A percentile compares a stretch with the other conserved stretches of the same genome.
phyloP scores from a whole-genome alignment of 2,797 vertebrate species.

The Bradypodion pumilum region DNA sequence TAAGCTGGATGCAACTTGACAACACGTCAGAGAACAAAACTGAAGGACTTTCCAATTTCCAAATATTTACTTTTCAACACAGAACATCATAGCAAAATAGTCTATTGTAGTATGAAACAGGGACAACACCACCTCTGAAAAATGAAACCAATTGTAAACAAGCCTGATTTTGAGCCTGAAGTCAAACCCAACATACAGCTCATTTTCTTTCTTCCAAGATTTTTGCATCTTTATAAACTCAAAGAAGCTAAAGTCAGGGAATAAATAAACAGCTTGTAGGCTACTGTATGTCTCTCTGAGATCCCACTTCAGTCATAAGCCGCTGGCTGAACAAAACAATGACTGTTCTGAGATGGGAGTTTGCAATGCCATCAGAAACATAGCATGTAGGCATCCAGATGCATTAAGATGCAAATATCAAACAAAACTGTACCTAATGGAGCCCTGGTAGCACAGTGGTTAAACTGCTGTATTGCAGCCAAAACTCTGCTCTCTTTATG shows the following conservation, averaged over 20 bases:
- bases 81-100: not conserved
- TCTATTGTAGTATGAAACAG: not conserved
- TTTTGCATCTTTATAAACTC: not conserved
- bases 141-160: not conserved
- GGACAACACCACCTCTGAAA: not conserved
- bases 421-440: too few species aligned
- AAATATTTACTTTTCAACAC: constrained; percentile 6
- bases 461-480: too few species aligned
- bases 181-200: not conserved
- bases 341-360: not conserved
- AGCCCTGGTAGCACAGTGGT: too few species aligned
- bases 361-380: not conserved
- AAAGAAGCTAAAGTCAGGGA: not conserved
- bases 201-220: not conserved
- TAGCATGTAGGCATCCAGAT: not conserved
- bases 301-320: too few species aligned
- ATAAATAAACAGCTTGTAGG: not conserved
- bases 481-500: too few species aligned
- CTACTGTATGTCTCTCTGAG: not conserved
- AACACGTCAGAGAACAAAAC: not conserved
- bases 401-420: not conserved
- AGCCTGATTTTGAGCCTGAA: not conserved
- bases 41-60: not conserved
- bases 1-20: too few species aligned
- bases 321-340: not conserved